Percentiles rank a stretch among this genome's conserved stretches.
phyloP scores from a whole-genome alignment of 2,888 invertebrate species.

The Furcula furcula region DNA sequence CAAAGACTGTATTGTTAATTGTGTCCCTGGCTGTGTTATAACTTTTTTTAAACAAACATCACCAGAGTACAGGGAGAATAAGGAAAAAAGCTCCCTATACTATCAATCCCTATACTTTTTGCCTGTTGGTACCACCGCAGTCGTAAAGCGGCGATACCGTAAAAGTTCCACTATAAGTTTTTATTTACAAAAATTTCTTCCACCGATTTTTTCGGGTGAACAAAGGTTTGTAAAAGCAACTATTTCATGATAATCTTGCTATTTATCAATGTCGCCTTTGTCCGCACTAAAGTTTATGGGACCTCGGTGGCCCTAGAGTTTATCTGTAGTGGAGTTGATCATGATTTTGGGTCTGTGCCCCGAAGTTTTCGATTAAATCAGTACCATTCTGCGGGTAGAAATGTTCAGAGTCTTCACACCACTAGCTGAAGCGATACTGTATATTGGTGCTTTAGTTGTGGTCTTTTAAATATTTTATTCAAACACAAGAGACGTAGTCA shows the following conservation, averaged over 20 bases:
- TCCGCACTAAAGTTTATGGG: slow-evolving; percentile 28
- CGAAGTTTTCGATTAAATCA: slow-evolving; percentile 8
- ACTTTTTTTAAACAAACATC: too few species aligned
- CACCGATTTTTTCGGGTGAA: slow-evolving; percentile 10
- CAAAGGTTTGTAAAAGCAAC: slow-evolving; percentile 26
- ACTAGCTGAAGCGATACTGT: not conserved
- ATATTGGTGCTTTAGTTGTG: too few species aligned
- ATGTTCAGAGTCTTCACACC: slow-evolving; percentile 1
- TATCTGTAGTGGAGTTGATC: slow-evolving; percentile 22
- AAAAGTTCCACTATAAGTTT: slow-evolving; percentile 17
- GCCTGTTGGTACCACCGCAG: not conserved
- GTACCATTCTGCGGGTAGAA: slow-evolving; percentile 2
- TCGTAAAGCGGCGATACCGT: slow-evolving; percentile 9
- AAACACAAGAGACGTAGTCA: too few species aligned
- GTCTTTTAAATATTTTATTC: too few species aligned
- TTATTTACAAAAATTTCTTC: slow-evolving; percentile 19
- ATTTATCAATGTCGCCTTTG: slow-evolving; percentile 37
- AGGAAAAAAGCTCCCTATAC: not conserved
- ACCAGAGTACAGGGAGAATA: too few species aligned
- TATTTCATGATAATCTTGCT: slow-evolving; percentile 35
- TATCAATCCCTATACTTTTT: not conserved
- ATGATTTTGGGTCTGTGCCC: slow-evolving; percentile 19
- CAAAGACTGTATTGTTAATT: too few species aligned
- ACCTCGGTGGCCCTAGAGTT: slow-evolving; percentile 18
- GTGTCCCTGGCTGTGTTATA: too few species aligned